A percentile compares a stretch with the other conserved stretches of the same genome.
Conservation (phyloP, 1,140 invertebrate species). For the Drosophila asahinai region DNA sequence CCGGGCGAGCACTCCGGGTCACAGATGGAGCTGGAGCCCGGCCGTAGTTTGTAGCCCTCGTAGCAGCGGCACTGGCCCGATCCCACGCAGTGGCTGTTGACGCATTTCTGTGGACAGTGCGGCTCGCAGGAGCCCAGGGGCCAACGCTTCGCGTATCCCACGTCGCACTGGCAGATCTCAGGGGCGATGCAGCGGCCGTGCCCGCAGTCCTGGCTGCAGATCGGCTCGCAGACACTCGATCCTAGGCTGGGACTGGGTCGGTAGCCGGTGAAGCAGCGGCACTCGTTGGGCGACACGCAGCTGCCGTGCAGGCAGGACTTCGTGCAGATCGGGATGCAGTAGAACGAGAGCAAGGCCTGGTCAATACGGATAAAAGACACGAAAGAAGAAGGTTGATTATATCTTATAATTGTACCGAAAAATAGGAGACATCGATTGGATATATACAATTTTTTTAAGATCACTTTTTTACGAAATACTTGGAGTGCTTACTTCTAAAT, state of each 20-base stretch:
- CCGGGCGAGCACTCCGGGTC: conserved; percentile 84
- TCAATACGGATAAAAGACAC: no score
- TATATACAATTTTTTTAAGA: no score
- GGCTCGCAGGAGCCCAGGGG: conserved; percentile 81
- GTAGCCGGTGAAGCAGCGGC: conserved; percentile 75
- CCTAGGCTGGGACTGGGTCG: conserved; percentile 71
- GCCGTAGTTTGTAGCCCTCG: conserved; percentile 62
- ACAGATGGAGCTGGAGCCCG: conserved; percentile 78
- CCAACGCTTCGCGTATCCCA: conserved; percentile 76
- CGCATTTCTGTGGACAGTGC: conserved; percentile 76
- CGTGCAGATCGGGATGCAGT: conserved; percentile 85
- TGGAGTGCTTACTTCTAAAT: no score
- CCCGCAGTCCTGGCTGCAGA: conserved; percentile 68
- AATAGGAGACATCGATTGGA: no score
- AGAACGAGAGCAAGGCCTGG: conserved; percentile 61
- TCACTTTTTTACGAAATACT: no score
- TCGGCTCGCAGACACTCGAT: conserved; percentile 67
- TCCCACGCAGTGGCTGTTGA: conserved; percentile 73
- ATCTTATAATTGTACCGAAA: no score
- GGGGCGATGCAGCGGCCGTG: conserved; percentile 74
- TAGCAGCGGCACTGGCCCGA: conserved; percentile 74
- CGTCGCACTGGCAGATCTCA: conserved; percentile 67
- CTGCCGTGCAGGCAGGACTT: conserved; percentile 78
- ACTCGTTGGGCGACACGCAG: conserved; percentile 73
- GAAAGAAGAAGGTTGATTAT: neutral